Base-by-base conservation (phyloP, 2,888 invertebrate genomes). In the Tenodera sinensis region DNA sequence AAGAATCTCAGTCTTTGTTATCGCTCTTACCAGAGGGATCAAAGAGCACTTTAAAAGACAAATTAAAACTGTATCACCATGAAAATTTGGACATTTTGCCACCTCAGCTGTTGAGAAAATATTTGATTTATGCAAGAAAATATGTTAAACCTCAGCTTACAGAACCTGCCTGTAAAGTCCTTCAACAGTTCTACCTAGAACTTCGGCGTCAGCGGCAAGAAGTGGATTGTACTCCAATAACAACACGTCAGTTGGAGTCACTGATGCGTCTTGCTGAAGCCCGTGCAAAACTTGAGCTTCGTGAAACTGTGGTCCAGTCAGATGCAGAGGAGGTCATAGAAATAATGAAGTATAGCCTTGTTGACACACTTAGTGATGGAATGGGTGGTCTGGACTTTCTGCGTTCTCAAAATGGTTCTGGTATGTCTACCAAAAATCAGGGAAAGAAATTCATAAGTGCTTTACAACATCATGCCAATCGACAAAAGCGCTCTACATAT, bases 311-410 rank as follows among this genome's bases (percentile, higher is more conserved):
- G 0, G 97, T 96, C 0, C 95, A 94, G 89, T 93, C 95, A 89
- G 99, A 99, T 93, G 98, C 98, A 0, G 93, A 95, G 90, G 98
- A 99, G 92, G 96, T 98, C 71, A 95, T 99, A 82, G 97, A 98
- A 92, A 95, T 99, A 88, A 95, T 98, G 93, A 96, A 96, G 92
- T 96, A 96, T 92, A 97, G 97, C 92, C 94, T 98, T 92, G 94
- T 96, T 54, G 97, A 98, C 92, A 96, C 96, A 0, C 96, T 96
- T 92, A 96, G 96, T 84, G 96, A 97, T 92, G 96, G 96, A 92
- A 95, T 95, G 91, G 97, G 97, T 1, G 94, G 94, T 89, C 94
- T 96, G 90, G 95, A 95, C 91, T 95, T 95, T 91, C 92, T 92
- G 42, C 91, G 93, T 86, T 96, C 97, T 7, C 96, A 96, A 91